These are phyloP conservation scores for Lamellibrachia columna DNA, from an alignment of 2,888 invertebrate genomes.

Conservation along the genomic window DNA sequence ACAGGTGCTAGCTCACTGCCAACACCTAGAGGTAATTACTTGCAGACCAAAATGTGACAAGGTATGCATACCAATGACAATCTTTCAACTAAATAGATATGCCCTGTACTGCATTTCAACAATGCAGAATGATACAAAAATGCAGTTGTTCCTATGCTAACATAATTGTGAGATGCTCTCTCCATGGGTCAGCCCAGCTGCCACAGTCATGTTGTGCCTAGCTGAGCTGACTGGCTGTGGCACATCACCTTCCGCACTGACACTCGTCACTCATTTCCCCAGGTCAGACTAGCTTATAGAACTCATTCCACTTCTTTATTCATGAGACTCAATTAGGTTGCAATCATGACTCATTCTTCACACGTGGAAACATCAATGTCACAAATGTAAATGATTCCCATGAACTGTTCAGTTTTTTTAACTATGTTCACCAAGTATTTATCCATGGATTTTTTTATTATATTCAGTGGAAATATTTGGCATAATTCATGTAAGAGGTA, in stretches of 20 bases:
- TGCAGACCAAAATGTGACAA: conserved; percentile 5
- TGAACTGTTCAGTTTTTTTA: neutral
- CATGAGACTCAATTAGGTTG: neutral
- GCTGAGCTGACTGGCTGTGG: neutral
- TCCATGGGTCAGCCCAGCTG: neutral
- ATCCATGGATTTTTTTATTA: too few species aligned
- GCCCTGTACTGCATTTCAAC: neutral
- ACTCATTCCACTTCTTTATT: neutral
- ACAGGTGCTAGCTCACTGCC: conserved; percentile 6
- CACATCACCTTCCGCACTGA: neutral
- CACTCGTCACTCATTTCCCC: neutral
- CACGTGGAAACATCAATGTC: neutral
- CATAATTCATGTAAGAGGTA: too few species aligned
- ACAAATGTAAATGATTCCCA: neutral
- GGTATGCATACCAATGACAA: conserved; percentile 5
- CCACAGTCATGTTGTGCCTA: neutral
- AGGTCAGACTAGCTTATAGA: neutral
- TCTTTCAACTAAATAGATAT: neutral
- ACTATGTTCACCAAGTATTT: neutral
- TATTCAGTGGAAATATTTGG: too few species aligned
- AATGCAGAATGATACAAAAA: neutral
- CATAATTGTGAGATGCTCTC: neutral
- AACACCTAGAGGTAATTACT: conserved; percentile 16
- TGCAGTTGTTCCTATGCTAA: neutral
- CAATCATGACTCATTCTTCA: neutral